Conservation (phyloP, 2,888 invertebrate genomes). For the Acanthopleura granulata region DNA sequence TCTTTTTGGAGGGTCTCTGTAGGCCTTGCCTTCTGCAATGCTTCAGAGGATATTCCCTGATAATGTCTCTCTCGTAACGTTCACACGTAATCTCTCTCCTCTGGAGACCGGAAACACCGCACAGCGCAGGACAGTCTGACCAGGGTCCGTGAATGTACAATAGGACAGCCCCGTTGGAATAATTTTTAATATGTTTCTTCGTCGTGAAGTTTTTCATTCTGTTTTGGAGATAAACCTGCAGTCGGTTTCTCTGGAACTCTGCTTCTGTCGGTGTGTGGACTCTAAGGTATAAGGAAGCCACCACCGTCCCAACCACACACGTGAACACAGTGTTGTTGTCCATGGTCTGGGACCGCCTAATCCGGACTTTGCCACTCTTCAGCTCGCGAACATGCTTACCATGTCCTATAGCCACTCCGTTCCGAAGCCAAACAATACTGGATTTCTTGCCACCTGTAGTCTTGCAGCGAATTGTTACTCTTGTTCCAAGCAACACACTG, state of each 20-base stretch:
- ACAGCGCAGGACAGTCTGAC: conserved; percentile 88
- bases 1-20: conserved; percentile 10
- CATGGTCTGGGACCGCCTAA: not conserved
- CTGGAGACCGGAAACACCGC: conserved; percentile 84
- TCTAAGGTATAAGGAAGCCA: not conserved
- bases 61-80: conserved; percentile 76
- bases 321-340: not conserved
- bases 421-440: conserved; percentile 27
- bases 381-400: conserved; percentile 7
- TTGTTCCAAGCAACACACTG: conserved; percentile 25
- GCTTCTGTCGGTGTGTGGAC: not conserved
- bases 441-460: conserved; percentile 22
- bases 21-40: conserved; percentile 2
- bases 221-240: conserved; percentile 6
- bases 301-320: not conserved
- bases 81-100: conserved; percentile 77
- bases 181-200: not conserved
- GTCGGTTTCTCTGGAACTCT: not conserved
- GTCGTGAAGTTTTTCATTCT: conserved; percentile 10
- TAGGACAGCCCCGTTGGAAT: not conserved
- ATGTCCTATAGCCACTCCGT: conserved; percentile 15
- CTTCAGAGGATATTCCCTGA: conserved; percentile 70
- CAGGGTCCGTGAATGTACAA: conserved; percentile 74
- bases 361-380: conserved; percentile 15
- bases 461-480: conserved; percentile 28